Conservation (phyloP, 2,797 vertebrate genomes). For the Microctenopoma stevenorrisi region DNA sequence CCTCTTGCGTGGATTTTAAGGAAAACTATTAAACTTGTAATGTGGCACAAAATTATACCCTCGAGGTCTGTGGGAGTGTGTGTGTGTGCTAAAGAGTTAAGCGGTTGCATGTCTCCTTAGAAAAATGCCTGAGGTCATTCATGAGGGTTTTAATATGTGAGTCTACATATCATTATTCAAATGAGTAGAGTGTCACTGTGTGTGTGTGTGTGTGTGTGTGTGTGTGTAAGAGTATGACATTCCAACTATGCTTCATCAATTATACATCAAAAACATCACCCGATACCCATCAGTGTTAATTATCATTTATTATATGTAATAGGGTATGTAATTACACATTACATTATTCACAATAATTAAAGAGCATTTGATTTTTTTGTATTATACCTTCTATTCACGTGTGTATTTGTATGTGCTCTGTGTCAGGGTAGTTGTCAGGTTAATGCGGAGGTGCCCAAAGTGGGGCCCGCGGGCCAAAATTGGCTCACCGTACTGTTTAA, state of each 20-base stretch:
- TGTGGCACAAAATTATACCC: constrained; percentile 56
- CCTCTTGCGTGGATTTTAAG: constrained; percentile 28
- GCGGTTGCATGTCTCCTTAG: constrained; percentile 52
- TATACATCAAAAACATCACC: constrained; percentile 22
- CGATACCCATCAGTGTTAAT: constrained; percentile 49
- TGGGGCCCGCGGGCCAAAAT: too few species aligned
- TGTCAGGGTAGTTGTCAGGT: constrained; percentile 22
- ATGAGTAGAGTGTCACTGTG: constrained; percentile 41
- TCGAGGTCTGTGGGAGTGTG: constrained; percentile 5
- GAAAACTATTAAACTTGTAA: constrained; percentile 55
- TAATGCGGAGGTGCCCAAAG: not conserved
- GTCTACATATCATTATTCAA: constrained; percentile 67
- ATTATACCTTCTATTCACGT: not conserved
- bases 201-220: constrained; percentile 7
- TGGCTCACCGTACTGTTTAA: too few species aligned
- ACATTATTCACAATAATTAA: constrained; percentile 37
- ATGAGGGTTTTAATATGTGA: constrained; percentile 59
- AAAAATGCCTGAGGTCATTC: constrained; percentile 63
- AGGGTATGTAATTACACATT: constrained; percentile 31
- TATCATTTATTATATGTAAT: constrained; percentile 19
- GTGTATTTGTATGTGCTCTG: not conserved
- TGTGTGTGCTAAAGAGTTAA: constrained; percentile 24
- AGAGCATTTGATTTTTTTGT: constrained; percentile 24
- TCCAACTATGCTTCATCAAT: constrained; percentile 7
- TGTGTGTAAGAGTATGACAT: not conserved